A percentile compares a stretch with the other conserved stretches of the same genome.
phyloP scores from a whole-genome alignment of 2,113 vertebrate genomes.

The Morone chrysops region DNA sequence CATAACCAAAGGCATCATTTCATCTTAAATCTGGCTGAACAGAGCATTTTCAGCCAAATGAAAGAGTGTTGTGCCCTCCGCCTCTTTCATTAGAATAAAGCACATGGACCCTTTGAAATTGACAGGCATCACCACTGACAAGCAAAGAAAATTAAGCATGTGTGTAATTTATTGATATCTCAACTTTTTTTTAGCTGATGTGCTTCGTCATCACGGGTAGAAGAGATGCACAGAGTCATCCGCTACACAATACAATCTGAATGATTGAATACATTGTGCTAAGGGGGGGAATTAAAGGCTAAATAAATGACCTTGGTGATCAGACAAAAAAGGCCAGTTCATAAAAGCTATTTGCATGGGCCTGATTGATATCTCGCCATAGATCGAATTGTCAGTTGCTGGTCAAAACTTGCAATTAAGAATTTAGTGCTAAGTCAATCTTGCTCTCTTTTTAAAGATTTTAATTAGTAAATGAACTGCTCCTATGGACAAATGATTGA shows the following conservation, averaged over 20 bases:
- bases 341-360: constrained; percentile 69
- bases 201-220: constrained; percentile 47
- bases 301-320: constrained; percentile 69
- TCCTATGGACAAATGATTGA: constrained; percentile 91
- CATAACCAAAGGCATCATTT: constrained; percentile 82
- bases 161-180: constrained; percentile 78
- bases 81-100: constrained; percentile 83
- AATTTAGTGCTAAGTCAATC: constrained; percentile 91
- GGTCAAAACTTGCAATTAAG: constrained; percentile 88
- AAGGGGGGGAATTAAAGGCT: constrained; percentile 64
- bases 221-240: constrained; percentile 43
- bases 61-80: constrained; percentile 69
- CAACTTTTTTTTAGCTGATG: constrained; percentile 62
- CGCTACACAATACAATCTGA: constrained; percentile 52
- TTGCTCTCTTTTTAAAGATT: constrained; percentile 87
- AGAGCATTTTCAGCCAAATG: constrained; percentile 71
- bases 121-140: constrained; percentile 75
- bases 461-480: constrained; percentile 97
- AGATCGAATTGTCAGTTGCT: constrained; percentile 77
- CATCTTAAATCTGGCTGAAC: constrained; percentile 81
- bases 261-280: constrained; percentile 72
- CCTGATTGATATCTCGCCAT: constrained; percentile 82
- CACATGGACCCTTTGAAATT: constrained; percentile 64
- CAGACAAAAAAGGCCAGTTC: constrained; percentile 62
- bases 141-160: constrained; percentile 73